These are phyloP conservation scores for Tamias sibiricus DNA, from an alignment of 2,113 vertebrate species.

Conservation along the genomic window DNA sequence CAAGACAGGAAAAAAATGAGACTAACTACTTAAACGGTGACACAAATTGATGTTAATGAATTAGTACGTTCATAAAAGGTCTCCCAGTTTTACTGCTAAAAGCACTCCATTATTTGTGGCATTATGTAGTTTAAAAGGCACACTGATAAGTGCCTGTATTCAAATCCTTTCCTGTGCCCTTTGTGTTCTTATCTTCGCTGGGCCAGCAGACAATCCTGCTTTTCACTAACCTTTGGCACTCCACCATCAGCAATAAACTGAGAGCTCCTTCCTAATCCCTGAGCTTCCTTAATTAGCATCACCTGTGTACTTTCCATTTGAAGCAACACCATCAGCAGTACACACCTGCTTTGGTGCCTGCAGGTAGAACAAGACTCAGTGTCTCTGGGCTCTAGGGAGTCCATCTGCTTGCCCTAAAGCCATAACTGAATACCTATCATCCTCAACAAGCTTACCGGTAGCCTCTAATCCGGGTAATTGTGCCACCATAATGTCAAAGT, in stretches of 20 bases:
- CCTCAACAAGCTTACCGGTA: conserved; percentile 8
- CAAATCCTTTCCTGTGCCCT: conserved; percentile 86
- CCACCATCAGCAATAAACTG: conserved; percentile 81
- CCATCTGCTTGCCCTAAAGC: conserved; percentile 61
- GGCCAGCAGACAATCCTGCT: conserved; percentile 87
- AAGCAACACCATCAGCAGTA: conserved; percentile 67
- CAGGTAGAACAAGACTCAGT: conserved; percentile 56
- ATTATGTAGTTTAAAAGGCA: conserved; percentile 87
- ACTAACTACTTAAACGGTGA: conserved; percentile 80
- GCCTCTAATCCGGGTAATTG: conserved; percentile 76
- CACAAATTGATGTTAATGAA: conserved; percentile 87
- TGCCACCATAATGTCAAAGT: conserved; percentile 36
- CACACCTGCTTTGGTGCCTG: conserved; percentile 76
- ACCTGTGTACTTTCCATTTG: conserved; percentile 82
- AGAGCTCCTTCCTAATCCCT: conserved; percentile 67
- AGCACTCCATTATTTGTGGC: conserved; percentile 80
- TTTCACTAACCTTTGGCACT: conserved; percentile 89
- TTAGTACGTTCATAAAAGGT: conserved; percentile 84
- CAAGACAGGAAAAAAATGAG: conserved; percentile 69
- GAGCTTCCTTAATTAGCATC: conserved; percentile 83
- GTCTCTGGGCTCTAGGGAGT: conserved; percentile 61
- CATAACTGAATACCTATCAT: conserved; percentile 67
- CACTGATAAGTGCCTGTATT: conserved; percentile 86
- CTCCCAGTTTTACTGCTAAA: conserved; percentile 84
- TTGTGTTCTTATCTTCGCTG: conserved; percentile 88